Conservation (phyloP, 2,888 invertebrate genomes). For the Heliconius erato region DNA sequence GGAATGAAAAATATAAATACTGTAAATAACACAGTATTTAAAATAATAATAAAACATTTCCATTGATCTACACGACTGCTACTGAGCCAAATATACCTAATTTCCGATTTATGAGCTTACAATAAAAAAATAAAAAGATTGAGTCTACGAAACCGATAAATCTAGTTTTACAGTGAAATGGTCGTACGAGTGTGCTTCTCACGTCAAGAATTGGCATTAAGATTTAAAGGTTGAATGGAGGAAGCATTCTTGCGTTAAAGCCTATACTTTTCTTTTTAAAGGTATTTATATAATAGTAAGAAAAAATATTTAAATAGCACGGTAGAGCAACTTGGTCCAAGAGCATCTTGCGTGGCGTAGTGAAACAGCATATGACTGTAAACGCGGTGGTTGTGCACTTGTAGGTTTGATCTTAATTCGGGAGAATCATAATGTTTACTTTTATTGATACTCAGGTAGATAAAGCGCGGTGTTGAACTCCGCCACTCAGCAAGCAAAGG, state of each 20-base stretch:
- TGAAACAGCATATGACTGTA: no score
- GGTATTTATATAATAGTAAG: not conserved
- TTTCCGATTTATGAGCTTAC: not conserved
- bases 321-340: no score
- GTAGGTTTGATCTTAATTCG: no score
- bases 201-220: conserved; percentile 17
- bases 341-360: no score
- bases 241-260: conserved; percentile 8
- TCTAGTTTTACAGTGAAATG: conserved; percentile 17
- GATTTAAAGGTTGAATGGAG: conserved; percentile 24
- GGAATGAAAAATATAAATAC: not conserved
- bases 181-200: conserved; percentile 1
- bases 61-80: not conserved
- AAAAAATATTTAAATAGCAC: not conserved
- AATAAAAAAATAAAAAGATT: not conserved
- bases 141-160: not conserved
- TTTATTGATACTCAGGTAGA: no score
- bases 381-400: no score
- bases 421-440: no score
- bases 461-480: no score
- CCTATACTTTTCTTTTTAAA: not conserved
- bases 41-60: not conserved
- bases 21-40: not conserved
- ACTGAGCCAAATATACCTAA: not conserved
- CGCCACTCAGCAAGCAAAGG: no score